These are phyloP conservation scores for Drosophila ogumai DNA, from an alignment of 1,140 invertebrate genomes.

Conservation along the genomic window DNA sequence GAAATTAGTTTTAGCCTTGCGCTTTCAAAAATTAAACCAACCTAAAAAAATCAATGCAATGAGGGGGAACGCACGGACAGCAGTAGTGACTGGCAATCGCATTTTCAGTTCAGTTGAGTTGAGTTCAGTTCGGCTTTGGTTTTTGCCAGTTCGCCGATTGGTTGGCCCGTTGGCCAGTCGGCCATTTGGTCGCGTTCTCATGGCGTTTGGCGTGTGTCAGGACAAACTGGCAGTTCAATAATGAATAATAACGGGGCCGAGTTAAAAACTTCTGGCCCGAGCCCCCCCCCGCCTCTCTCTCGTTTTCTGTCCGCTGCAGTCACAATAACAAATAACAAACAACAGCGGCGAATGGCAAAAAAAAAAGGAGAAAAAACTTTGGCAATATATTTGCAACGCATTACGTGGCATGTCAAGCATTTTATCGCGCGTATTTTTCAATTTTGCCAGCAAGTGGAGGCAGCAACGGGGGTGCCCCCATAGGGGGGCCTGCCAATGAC, in stretches of 20 bases:
- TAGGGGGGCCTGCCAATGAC: slow-evolving; percentile 46
- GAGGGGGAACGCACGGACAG: slow-evolving; percentile 10
- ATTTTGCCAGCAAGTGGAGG: slow-evolving; percentile 53
- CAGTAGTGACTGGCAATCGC: slow-evolving; percentile 47
- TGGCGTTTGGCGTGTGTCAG: slow-evolving; percentile 77
- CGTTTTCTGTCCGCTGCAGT: slow-evolving; percentile 61
- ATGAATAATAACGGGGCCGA: slow-evolving; percentile 79
- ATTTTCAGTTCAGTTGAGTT: slow-evolving; percentile 52
- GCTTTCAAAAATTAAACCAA: slow-evolving; percentile 73
- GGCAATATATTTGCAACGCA: slow-evolving; percentile 83
- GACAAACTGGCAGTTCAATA: slow-evolving; percentile 80
- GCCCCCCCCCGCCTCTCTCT: neutral
- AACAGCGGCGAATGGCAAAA: slow-evolving; percentile 18
- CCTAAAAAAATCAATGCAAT: slow-evolving; percentile 61
- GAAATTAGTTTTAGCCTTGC: slow-evolving; percentile 81
- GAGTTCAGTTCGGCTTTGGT: slow-evolving; percentile 20
- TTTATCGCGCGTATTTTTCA: slow-evolving; percentile 84
- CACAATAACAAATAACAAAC: slow-evolving; percentile 65
- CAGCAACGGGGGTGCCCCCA: slow-evolving; percentile 10
- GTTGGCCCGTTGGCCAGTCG: slow-evolving; percentile 15
- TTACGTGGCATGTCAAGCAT: slow-evolving; percentile 83
- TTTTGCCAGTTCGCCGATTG: slow-evolving; percentile 27
- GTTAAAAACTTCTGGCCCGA: slow-evolving; percentile 66
- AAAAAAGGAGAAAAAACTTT: slow-evolving; percentile 74
- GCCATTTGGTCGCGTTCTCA: slow-evolving; percentile 42